These are phyloP conservation scores for Hipparchia sbordonii DNA, from an alignment of 2,888 invertebrate species.

Conservation along the genomic window DNA sequence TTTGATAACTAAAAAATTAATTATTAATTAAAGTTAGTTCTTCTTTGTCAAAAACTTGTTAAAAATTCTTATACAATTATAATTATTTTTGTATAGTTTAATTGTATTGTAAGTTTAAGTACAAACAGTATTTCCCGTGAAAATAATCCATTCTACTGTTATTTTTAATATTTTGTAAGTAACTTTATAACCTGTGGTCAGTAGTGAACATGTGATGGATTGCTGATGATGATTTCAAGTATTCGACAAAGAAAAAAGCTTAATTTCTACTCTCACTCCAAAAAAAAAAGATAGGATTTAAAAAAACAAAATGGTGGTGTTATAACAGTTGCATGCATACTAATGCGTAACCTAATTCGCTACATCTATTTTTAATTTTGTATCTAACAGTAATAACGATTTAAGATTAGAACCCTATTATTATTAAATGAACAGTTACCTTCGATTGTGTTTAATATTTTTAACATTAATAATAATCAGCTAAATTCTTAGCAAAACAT, in stretches of 20 bases:
- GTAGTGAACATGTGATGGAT: too few species aligned
- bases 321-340: neutral
- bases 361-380: neutral
- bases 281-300: too few species aligned
- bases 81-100: too few species aligned
- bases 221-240: too few species aligned
- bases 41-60: neutral
- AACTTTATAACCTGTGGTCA: too few species aligned
- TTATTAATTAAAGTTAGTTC: neutral
- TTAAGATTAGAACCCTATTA: neutral
- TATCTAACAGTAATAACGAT: conserved; percentile 7
- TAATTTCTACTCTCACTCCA: too few species aligned
- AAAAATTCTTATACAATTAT: too few species aligned
- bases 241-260: too few species aligned
- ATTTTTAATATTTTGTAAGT: too few species aligned
- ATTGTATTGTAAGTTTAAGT: neutral
- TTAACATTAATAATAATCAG: conserved; percentile 8
- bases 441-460: too few species aligned
- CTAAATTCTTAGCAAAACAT: conserved; percentile 18
- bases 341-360: neutral
- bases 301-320: neutral
- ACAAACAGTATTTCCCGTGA: neutral
- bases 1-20: neutral
- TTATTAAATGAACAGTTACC: neutral
- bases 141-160: neutral